Percentiles rank a stretch among this genome's conserved stretches.
Evolutionary conservation across 2,797 vertebrate species (phyloP).

Genomic region (Tauraco hartlaubi): DNA sequence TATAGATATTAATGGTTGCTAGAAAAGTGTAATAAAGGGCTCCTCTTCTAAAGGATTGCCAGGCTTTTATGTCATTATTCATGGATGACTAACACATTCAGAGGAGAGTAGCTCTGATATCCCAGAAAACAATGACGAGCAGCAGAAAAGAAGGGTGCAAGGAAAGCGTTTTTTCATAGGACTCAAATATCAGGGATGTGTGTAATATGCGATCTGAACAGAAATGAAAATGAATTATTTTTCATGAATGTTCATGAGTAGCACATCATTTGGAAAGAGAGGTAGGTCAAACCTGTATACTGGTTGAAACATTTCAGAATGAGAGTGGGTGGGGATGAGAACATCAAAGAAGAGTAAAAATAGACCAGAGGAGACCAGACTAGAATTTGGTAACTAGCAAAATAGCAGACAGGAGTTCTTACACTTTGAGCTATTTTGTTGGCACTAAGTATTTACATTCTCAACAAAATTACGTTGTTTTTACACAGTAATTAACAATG

Average conservation of each 20-base stretch:
- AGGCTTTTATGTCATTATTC: slow-evolving; percentile 80
- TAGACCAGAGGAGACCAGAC: neutral
- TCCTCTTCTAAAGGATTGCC: slow-evolving; percentile 58
- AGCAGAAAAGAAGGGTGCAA: slow-evolving; percentile 10
- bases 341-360: neutral
- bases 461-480: neutral
- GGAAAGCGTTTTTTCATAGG: slow-evolving; percentile 45
- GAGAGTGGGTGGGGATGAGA: neutral
- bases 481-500: neutral
- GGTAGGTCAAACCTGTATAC: neutral
- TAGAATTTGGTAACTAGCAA: neutral
- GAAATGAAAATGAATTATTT: slow-evolving; percentile 33
- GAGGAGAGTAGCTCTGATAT: slow-evolving; percentile 61
- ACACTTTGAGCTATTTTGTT: neutral
- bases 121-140: slow-evolving; percentile 47
- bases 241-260: neutral
- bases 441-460: neutral
- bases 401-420: neutral
- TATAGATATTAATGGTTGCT: slow-evolving; percentile 77
- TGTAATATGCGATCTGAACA: neutral
- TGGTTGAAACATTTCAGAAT: neutral
- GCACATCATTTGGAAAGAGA: neutral
- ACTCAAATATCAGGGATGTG: neutral
- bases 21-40: slow-evolving; percentile 75
- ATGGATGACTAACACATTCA: slow-evolving; percentile 72